Evolutionary conservation across 2,113 vertebrate species (phyloP).

Genomic region (Petrocephalus microphthalmus): DNA sequence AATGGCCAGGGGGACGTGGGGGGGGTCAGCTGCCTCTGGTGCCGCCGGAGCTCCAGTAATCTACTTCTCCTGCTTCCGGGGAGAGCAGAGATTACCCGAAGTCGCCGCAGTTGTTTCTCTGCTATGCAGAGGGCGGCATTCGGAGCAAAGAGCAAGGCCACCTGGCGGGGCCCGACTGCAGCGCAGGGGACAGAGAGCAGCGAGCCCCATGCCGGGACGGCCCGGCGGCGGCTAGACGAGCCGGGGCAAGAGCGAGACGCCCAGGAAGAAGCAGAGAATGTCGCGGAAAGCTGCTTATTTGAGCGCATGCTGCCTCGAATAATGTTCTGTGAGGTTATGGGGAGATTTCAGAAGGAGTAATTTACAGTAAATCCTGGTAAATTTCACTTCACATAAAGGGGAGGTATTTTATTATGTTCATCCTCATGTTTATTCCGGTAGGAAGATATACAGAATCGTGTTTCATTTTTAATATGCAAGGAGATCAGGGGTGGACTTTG

Average conservation of each 20-base stretch:
- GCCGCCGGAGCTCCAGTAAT: slow-evolving; percentile 30
- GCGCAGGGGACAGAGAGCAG: slow-evolving; percentile 35
- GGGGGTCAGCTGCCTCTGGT: slow-evolving; percentile 7
- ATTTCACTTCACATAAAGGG: not conserved
- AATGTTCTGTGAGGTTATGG: not conserved
- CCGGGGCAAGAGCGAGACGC: not conserved
- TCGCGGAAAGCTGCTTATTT: not conserved
- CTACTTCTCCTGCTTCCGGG: slow-evolving; percentile 7
- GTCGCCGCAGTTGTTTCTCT: slow-evolving; percentile 49
- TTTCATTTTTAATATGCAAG: not conserved
- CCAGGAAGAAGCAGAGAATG: not conserved
- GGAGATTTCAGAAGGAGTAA: not conserved
- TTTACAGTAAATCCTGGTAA: not conserved
- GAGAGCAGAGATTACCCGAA: slow-evolving; percentile 25
- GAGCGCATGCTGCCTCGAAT: not conserved
- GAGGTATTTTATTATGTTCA: not conserved
- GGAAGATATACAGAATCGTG: not conserved
- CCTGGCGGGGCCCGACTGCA: slow-evolving; percentile 35
- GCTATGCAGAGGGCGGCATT: slow-evolving; percentile 43
- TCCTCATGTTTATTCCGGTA: not conserved
- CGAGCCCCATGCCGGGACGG: not conserved
- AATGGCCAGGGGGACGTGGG: slow-evolving; percentile 28
- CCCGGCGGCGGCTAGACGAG: not conserved
- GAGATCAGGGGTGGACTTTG: not conserved
- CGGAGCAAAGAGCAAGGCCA: slow-evolving; percentile 52